phyloP scores from a whole-genome alignment of 2,888 invertebrate genomes.

The Apoda limacodes region DNA sequence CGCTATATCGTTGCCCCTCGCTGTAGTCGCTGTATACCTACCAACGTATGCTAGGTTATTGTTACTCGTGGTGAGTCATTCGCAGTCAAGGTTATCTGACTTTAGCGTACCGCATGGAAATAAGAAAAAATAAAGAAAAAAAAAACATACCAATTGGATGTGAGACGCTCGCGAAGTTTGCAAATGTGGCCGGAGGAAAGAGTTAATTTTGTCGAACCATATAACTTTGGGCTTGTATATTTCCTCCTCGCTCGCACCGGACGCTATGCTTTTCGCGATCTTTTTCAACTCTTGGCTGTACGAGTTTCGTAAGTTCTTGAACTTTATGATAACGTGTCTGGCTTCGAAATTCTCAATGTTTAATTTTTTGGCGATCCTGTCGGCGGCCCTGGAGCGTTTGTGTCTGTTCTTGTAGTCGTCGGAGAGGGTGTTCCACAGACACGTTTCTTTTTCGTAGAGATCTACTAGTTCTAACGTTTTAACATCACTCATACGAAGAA shows the following conservation, averaged over 20 bases:
- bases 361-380: constrained; percentile 31
- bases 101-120: too few species aligned
- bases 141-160: background rate
- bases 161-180: constrained; percentile 21
- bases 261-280: constrained; percentile 25
- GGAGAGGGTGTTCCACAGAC: constrained; percentile 32
- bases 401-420: constrained; percentile 27
- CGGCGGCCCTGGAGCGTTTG: constrained; percentile 23
- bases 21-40: too few species aligned
- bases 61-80: too few species aligned
- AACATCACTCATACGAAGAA: too few species aligned
- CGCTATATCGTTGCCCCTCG: too few species aligned
- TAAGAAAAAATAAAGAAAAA: too few species aligned
- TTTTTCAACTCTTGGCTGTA: constrained; percentile 45
- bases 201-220: constrained; percentile 36
- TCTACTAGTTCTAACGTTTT: constrained; percentile 32
- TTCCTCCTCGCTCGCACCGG: too few species aligned
- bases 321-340: constrained; percentile 37
- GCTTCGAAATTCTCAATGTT: constrained; percentile 31
- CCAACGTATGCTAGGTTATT: too few species aligned
- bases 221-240: constrained; percentile 34
- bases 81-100: too few species aligned
- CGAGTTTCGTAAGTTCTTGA: constrained; percentile 41
- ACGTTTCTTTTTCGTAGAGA: constrained; percentile 30
- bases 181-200: constrained; percentile 33